Evolutionary conservation across 2,113 vertebrate species (phyloP).

Genomic region (Nyctibius bracteatus): DNA sequence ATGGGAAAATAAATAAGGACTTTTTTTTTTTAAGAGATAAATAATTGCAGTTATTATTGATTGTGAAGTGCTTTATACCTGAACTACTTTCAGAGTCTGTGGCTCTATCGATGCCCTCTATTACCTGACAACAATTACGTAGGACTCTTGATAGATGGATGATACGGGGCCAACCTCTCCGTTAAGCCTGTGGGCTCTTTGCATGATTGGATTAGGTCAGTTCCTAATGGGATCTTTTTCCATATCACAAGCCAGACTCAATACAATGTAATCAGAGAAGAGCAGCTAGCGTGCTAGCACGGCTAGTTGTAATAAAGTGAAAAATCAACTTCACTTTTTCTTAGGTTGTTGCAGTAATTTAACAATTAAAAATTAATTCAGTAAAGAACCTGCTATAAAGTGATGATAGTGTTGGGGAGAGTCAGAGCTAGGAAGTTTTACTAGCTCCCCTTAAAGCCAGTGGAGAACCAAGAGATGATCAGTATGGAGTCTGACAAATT

Average conservation of each 20-base stretch:
- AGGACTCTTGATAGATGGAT: background rate
- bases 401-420: background rate
- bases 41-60: background rate
- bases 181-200: constrained; percentile 19
- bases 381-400: background rate
- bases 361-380: background rate
- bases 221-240: constrained; percentile 48
- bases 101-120: background rate
- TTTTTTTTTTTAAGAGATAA: background rate
- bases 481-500: background rate
- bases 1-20: background rate
- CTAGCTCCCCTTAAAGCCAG: background rate
- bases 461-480: background rate
- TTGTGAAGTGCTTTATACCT: background rate
- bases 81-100: background rate
- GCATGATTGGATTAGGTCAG: constrained; percentile 46
- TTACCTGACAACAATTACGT: background rate
- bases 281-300: background rate
- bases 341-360: background rate
- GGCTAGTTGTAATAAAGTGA: background rate
- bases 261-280: constrained; percentile 9
- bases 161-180: background rate
- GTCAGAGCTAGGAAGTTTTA: background rate
- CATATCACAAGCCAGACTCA: background rate
- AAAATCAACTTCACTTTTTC: constrained; percentile 17